A percentile compares a stretch with the other conserved stretches of the same genome.
These are phyloP conservation scores for Drosophila vallismaia DNA, from an alignment of 2,888 invertebrate genomes.

Conservation along the genomic window DNA sequence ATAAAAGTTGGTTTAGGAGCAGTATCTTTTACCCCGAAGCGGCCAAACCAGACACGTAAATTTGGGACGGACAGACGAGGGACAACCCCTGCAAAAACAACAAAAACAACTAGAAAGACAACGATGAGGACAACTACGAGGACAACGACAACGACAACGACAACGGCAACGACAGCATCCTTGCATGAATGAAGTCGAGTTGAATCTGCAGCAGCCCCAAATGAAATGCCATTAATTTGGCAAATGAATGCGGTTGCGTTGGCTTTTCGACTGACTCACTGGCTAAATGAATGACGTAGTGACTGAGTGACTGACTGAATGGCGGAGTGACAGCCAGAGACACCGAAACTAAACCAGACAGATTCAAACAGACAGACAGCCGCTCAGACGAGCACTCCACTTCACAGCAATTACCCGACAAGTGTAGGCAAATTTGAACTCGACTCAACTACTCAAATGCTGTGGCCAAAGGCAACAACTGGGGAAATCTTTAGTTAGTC, in stretches of 20 bases:
- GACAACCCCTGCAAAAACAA: constrained; percentile 43
- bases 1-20: constrained; percentile 26
- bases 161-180: constrained; percentile 62
- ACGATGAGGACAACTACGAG: constrained; percentile 30
- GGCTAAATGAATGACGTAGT: constrained; percentile 16
- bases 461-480: constrained; percentile 37
- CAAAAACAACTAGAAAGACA: constrained; percentile 48
- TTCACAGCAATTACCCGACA: constrained; percentile 74
- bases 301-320: constrained; percentile 11
- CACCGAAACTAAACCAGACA: constrained; percentile 18
- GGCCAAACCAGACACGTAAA: constrained; percentile 75
- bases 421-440: constrained; percentile 72
- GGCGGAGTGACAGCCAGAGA: constrained; percentile 19
- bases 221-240: constrained; percentile 81
- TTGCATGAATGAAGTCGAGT: constrained; percentile 72
- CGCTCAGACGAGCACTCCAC: constrained; percentile 55
- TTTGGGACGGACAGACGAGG: constrained; percentile 64
- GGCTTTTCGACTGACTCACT: constrained; percentile 37
- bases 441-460: constrained; percentile 19
- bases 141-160: constrained; percentile 27
- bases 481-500: constrained; percentile 42
- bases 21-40: constrained; percentile 58
- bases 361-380: constrained; percentile 16
- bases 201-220: constrained; percentile 55
- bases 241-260: constrained; percentile 77